Base-by-base conservation (phyloP, 2,113 vertebrate species). In the Odocoileus virginianus region DNA sequence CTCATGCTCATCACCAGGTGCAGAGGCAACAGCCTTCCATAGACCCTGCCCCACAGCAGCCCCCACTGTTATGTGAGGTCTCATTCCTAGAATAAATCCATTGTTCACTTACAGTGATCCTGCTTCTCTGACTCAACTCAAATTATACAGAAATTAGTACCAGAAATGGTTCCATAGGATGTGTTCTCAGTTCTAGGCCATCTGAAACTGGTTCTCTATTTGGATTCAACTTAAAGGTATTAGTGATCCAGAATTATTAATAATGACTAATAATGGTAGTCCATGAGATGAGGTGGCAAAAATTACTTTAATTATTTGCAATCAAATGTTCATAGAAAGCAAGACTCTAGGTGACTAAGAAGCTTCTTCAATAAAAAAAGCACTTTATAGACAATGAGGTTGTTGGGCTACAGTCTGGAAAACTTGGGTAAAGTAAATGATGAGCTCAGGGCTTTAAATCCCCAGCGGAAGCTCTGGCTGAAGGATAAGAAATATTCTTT, bases 121-220 rank as follows among this genome's bases (percentile, higher is more conserved):
- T 52, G 50, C 76, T 33, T 84, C 61, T 78, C 61, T 58, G 30
- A 47, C 58, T 17, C 28, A 92, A 36, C 25, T 11, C 13, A n/a
- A 36, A 87, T 43, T 91, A 3, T 1, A 4, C 21, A 47, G 91
- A 88, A 90, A 43, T 76, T 33, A 2, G 2, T 33, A 14, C 28
- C 33, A 25, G 47, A 87, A 43, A 6, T 28, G 6, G 40, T 54
- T 58, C 74, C 50, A 78, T 27, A 95, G 25, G 28, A 45, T 54
- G 43, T 58, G 33, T n/a, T 92, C 64, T 94, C 57, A 33, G 43
- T 58, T 78, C 87, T 60, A 91, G 55, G 12, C 14, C n/a, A 4
- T 60, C 12, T 45, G 91, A 94, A 94, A 82, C 47, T n/a, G 15
- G 12, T n/a, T 58, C 78, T 85, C 54, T 83, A 47, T 33, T 74